Base-by-base conservation (phyloP, 2,113 vertebrate species). In the Podilymbus podiceps region DNA sequence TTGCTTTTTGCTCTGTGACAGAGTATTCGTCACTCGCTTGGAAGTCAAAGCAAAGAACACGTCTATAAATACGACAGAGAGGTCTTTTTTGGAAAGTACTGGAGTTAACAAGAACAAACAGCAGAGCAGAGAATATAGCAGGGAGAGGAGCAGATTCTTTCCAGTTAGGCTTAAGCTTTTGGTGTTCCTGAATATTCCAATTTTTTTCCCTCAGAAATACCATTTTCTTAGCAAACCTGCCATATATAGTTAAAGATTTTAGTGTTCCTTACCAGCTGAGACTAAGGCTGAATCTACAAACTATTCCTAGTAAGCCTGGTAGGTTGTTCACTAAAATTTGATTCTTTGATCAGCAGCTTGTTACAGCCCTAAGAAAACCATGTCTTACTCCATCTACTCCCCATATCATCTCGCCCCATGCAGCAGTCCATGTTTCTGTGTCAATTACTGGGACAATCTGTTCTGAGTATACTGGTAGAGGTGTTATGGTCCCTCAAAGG, bases 381-480 rank as follows among this genome's bases (percentile, higher is more conserved):
- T 1, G 1, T 62, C 71, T 42, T 79, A 60, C 46, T 88, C 55
- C 55, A 40, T 33, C 42, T 77, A 64, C 23, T 75, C 27, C 38
- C 60, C 0, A 0, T 22, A 81, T 81, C 13, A 44, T 38, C 69
- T 72, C 49, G 0, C 79, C 49, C 69, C 40, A 10, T 68, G 90
- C 31, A 63, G 82, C 64, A 94, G 42, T 12, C 27, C 64, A 27
- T 81, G 42, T 11, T 90, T 75, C 83, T 90, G 63, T 72, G 83
- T 87, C 88, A 93, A 78, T 90, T 91, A 79, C 49, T n/a, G 64
- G 59, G 40, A 10, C 80, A 92, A 78, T 87, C 88, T 97, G 92
- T 93, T 96, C 90, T 75, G 75, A 90, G 40, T 7, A 9, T 11
- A 35, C 59, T 83, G 47, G n/a, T 72, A 86, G 85, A 55, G 21